Base-by-base conservation (phyloP, 2,797 vertebrate species). In the Enteromius mattozi region DNA sequence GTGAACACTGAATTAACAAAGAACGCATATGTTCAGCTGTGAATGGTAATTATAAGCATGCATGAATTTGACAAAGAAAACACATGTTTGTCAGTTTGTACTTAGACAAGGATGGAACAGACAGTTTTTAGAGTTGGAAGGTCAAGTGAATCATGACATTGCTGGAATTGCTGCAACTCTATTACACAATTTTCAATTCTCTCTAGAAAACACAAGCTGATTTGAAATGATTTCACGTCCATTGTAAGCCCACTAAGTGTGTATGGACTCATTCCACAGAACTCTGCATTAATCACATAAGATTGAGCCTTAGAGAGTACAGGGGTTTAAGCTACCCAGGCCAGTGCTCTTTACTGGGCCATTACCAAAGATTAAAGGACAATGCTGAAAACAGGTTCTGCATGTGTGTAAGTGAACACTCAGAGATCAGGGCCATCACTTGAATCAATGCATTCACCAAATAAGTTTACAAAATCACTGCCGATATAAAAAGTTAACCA, bases 271-370 rank as follows among this genome's bases (percentile, higher is more conserved):
- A 30, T 59, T 83, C 30, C 76, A 54, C 47, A 76, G 77, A 54
- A 77, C 89, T 89, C 88, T 78, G 59, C 74, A 47, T 78, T 87
- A 85, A 85, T 87, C 78, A 85, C 83, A 74, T 68, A 83, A 87
- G 79, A 82, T 71, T 82, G 79, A 85, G 72, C 61, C 75, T 86
- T 81, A 83, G 61, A 81, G 42, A 63, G 54, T 68, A 70, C 19
- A 47, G 40, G 16, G 86, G 16, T 78, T 75, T 78, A 87, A 82
- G 68, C 37, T 70, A 54, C 74, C 4, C 17, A 0, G 63, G 65
- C 71, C 59, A 80, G 71, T 61, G 65, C 35, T 87, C 78, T 78
- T 78, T 72, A 87, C 71, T 54, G 54, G 71, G 74, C 84, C 90
- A 65, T 77, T 80, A 71, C 66, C 75, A 85, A 86, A 79, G 75